A percentile compares a stretch with the other conserved stretches of the same genome.
Conservation (phyloP, 1,140 invertebrate species). For the Calephelis virginiensis region DNA sequence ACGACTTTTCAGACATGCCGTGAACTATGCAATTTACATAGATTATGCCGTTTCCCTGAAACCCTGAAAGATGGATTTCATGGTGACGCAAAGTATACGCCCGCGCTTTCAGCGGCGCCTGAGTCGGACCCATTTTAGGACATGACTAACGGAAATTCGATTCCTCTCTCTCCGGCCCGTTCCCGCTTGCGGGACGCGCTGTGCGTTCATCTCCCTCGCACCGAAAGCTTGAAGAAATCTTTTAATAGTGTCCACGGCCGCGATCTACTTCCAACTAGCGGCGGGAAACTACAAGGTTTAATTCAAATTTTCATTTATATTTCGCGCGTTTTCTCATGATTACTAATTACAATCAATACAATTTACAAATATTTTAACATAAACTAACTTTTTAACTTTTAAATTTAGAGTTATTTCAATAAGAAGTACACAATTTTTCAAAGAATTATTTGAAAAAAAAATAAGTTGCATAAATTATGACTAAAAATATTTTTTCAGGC, state of each 20-base stretch:
- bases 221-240: constrained; percentile 76
- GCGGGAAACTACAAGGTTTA: constrained; percentile 65
- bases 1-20: constrained; percentile 37
- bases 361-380: neutral
- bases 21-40: constrained; percentile 40
- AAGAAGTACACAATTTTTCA: no score
- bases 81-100: constrained; percentile 72
- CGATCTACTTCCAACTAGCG: constrained; percentile 75
- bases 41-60: constrained; percentile 48
- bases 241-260: constrained; percentile 78
- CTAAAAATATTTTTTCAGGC: constrained; percentile 19
- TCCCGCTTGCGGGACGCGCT: constrained; percentile 64
- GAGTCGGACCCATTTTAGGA: constrained; percentile 82
- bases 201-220: constrained; percentile 65
- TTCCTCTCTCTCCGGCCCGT: constrained; percentile 75
- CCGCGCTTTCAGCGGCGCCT: constrained; percentile 76
- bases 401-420: neutral
- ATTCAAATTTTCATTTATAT: constrained; percentile 47
- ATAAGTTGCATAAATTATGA: neutral
- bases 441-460: neutral
- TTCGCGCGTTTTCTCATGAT: constrained; percentile 3
- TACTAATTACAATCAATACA: neutral
- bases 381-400: neutral
- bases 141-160: constrained; percentile 82
- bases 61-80: constrained; percentile 74